Evolutionary conservation across 2,888 invertebrate genomes (phyloP).

Genomic region (Tenthredo mesomela): DNA sequence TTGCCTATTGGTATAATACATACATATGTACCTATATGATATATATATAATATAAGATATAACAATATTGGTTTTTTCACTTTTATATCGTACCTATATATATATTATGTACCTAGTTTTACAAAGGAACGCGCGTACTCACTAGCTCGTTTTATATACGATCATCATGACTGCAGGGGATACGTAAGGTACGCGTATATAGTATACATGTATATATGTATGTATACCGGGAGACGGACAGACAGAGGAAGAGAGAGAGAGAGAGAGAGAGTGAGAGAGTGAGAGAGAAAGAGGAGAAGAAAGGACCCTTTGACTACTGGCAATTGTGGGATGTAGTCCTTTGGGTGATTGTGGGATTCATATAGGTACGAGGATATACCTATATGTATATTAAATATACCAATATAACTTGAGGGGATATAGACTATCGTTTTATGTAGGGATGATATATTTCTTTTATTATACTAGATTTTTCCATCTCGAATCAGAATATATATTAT

Average conservation of each 20-base stretch:
- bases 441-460: conserved; percentile 10
- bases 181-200: not conserved
- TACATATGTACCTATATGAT: not conserved
- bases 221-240: conserved; percentile 10
- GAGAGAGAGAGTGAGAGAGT: conserved; percentile 4
- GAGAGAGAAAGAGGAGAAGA: conserved; percentile 42
- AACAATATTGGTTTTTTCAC: not conserved
- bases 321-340: conserved; percentile 47
- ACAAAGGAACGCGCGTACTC: not conserved
- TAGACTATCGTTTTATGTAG: not conserved
- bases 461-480: not conserved
- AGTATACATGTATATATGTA: not conserved
- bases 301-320: conserved; percentile 47
- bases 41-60: not conserved
- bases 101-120: not conserved
- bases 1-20: not conserved
- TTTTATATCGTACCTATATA: no score
- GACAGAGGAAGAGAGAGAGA: conserved; percentile 25
- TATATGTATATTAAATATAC: not conserved
- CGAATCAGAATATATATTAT: not conserved
- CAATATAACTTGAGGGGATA: not conserved
- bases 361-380: not conserved
- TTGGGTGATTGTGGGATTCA: conserved; percentile 41
- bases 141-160: conserved; percentile 13
- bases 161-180: conserved; percentile 5